Evolutionary conservation across 2,888 invertebrate genomes (phyloP).

Genomic region (Xanthorhoe designata): DNA sequence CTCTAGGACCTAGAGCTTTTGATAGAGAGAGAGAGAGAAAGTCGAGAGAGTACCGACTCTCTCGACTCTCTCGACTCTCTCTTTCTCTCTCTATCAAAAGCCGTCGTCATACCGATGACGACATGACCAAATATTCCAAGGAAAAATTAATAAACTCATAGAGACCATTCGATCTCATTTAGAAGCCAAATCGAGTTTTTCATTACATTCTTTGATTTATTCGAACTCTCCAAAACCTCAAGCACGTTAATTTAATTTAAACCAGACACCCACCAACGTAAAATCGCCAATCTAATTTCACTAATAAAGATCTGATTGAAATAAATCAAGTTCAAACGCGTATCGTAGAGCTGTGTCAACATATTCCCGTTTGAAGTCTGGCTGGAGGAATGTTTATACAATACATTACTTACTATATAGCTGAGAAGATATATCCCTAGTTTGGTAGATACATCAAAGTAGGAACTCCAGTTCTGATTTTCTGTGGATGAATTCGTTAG

Average conservation of each 20-base stretch:
- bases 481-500: not conserved
- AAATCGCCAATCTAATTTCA: slow-evolving; percentile 20
- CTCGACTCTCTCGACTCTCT: no score
- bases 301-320: slow-evolving; percentile 16
- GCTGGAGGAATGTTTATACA: slow-evolving; percentile 17
- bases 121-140: no score
- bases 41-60: no score
- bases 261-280: slow-evolving; percentile 3
- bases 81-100: no score
- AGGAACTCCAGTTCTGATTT: not conserved
- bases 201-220: not conserved
- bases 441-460: slow-evolving; percentile 13
- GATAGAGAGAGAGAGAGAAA: no score
- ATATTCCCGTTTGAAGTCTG: slow-evolving; percentile 25
- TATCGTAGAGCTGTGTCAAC: slow-evolving; percentile 12
- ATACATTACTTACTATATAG: slow-evolving; percentile 10
- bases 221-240: not conserved
- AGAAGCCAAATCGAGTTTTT: not conserved
- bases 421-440: not conserved
- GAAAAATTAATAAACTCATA: not conserved
- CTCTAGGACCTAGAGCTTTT: no score
- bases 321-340: slow-evolving; percentile 32
- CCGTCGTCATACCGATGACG: no score
- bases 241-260: slow-evolving; percentile 8
- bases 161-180: not conserved